Base-by-base conservation (phyloP, 2,888 invertebrate species). In the Drosophila cognata region DNA sequence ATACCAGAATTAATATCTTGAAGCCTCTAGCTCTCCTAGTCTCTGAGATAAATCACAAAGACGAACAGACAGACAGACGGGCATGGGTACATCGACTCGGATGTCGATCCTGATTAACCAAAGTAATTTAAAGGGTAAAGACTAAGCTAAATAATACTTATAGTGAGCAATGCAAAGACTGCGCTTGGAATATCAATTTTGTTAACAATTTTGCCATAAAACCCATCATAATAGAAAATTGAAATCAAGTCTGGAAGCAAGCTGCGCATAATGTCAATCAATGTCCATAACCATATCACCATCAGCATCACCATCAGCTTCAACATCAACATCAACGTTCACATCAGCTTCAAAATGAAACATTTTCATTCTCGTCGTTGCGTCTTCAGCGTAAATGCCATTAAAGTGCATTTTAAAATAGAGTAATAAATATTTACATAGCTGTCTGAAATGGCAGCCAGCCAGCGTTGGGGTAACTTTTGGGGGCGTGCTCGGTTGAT, bases 351-450 rank as follows among this genome's bases (percentile, higher is more conserved):
- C 36, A 29, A 33, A 48, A 16, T 41, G n/a, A 29, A 70, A 65
- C 67, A 58, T 62, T 64, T 56, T 52, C 43, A 53, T 62, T 57
- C 41, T 36, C 11, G 43, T 8, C 53, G 41, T 50, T 57, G 28
- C 50, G 56, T 16, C 60, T 48, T 77, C 63, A 58, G 66, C 61
- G 50, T 71, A 62, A 59, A 57, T 58, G 82, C 59, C 79, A 79
- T 81, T 79, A 81, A 83, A 90, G 77, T 84, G 86, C 81, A 85
- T 88, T 86, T 88, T 79, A 71, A 89, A 88, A 77, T 89, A 75
- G 70, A 81, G 81, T 63, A 56, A 88, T 89, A 88, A 85, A 87
- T 88, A 89, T 88, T 88, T 82, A 86, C 79, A 74, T 71, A 64
- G 43, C 68, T 65, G 43, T 52, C 46, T 51, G 65, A 51, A 56